Percentiles rank a stretch among this genome's conserved stretches.
Conservation (phyloP, 1,140 invertebrate species). For the Trichoplusia ni region DNA sequence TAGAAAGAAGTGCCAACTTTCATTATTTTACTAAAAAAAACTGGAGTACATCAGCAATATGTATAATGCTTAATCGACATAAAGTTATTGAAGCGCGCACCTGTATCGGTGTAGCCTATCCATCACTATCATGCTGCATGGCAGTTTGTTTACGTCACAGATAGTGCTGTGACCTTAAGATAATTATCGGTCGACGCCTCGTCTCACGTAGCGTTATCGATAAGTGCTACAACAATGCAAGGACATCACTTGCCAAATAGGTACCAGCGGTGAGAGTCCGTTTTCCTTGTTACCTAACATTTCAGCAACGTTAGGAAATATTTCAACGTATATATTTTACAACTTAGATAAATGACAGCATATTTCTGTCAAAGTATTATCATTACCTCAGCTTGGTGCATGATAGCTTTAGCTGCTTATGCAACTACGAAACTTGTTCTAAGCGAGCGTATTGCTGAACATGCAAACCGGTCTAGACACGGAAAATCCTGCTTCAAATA, state of each 20-base stretch:
- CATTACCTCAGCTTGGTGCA: conserved; percentile 17
- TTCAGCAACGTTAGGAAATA: conserved; percentile 20
- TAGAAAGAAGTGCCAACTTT: no score
- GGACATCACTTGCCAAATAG: conserved; percentile 58
- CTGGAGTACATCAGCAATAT: no score
- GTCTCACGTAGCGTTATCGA: conserved; percentile 57
- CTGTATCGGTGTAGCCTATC: conserved; percentile 43
- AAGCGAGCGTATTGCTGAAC: not conserved
- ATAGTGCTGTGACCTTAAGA: conserved; percentile 77
- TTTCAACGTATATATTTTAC: conserved; percentile 18
- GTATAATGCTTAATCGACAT: not conserved
- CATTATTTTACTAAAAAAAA: no score
- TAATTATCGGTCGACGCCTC: conserved; percentile 78
- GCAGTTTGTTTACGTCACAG: conserved; percentile 65
- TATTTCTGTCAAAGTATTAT: conserved; percentile 32
- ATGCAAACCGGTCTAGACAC: not conserved
- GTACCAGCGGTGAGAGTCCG: conserved; percentile 20
- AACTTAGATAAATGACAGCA: conserved; percentile 12
- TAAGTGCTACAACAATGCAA: conserved; percentile 59
- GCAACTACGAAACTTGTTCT: conserved; percentile 28
- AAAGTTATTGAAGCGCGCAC: conserved; percentile 30
- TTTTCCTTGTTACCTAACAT: conserved; percentile 24
- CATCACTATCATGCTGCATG: conserved; percentile 53
- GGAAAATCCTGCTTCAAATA: conserved; percentile 11
- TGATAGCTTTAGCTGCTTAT: conserved; percentile 15